Evolutionary conservation across 2,113 vertebrate species (phyloP).

Genomic region (Equus przewalskii): DNA sequence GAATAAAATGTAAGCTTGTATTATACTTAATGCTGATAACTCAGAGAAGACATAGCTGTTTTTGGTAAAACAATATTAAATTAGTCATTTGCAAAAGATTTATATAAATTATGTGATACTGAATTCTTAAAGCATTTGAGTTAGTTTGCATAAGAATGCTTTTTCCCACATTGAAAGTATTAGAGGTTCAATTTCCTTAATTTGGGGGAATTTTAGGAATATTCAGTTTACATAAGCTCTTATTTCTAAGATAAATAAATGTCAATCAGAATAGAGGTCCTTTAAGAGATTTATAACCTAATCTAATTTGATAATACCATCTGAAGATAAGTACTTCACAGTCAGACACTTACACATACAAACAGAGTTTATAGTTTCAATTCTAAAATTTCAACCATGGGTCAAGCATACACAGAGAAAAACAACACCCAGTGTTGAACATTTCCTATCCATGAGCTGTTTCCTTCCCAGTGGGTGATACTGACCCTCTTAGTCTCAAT

Average conservation of each 20-base stretch:
- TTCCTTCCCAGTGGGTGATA: not conserved
- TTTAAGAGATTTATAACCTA: not conserved
- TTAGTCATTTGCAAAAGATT: not conserved
- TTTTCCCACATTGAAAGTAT: not conserved
- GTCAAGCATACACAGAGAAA: not conserved
- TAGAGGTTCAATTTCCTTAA: slow-evolving; percentile 15
- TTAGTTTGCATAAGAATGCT: not conserved
- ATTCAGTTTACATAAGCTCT: not conserved
- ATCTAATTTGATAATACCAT: not conserved
- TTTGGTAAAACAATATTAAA: not conserved
- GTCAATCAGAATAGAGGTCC: not conserved
- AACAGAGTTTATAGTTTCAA: not conserved
- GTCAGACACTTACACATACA: not conserved
- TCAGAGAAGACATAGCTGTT: not conserved
- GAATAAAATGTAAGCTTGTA: not conserved
- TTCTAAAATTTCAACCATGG: not conserved
- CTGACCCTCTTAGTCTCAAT: too few species aligned
- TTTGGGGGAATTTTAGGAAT: not conserved
- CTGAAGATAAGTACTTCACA: not conserved
- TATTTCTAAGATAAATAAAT: not conserved
- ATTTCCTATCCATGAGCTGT: not conserved
- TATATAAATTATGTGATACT: not conserved
- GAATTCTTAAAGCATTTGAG: not conserved
- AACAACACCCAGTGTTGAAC: not conserved
- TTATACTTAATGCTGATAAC: not conserved